Conservation (phyloP, 2,113 vertebrate species). For the Gymnarchus niloticus region DNA sequence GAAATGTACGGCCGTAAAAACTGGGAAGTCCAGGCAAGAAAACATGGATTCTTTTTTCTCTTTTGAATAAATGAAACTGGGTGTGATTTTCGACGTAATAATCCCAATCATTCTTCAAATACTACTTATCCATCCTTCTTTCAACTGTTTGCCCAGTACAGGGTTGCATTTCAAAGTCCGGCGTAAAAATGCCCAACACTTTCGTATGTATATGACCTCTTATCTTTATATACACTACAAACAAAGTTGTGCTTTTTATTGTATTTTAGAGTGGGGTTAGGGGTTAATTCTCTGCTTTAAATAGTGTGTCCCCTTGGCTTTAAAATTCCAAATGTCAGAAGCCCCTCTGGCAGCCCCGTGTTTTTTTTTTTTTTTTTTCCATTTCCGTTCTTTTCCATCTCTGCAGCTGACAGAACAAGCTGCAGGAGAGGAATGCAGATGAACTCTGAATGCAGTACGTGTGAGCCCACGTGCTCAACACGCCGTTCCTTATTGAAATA, state of each 20-base stretch:
- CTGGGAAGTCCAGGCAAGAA: neutral
- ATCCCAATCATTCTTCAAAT: neutral
- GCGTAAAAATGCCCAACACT: neutral
- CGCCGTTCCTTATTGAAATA: neutral
- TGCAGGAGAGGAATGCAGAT: neutral
- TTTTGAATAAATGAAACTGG: neutral
- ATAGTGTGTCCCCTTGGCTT: constrained; percentile 37
- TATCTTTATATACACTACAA: neutral
- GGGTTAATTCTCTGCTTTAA: constrained; percentile 31
- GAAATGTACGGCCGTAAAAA: neutral
- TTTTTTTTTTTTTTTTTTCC: constrained; percentile 41
- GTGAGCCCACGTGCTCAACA: neutral
- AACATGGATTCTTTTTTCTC: neutral
- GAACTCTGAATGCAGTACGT: neutral
- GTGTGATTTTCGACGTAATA: neutral
- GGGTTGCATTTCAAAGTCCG: neutral
- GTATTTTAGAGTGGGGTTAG: neutral
- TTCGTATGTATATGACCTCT: neutral
- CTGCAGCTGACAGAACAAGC: neutral
- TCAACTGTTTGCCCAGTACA: neutral
- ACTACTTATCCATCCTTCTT: neutral
- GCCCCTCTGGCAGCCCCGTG: constrained; percentile 31
- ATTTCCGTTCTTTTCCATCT: constrained; percentile 17
- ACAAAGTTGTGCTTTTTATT: neutral
- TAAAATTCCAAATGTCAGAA: constrained; percentile 20